Percentiles rank a stretch among this genome's conserved stretches.
Conservation (phyloP, 2,113 vertebrate species). For the Malurus melanocephalus region DNA sequence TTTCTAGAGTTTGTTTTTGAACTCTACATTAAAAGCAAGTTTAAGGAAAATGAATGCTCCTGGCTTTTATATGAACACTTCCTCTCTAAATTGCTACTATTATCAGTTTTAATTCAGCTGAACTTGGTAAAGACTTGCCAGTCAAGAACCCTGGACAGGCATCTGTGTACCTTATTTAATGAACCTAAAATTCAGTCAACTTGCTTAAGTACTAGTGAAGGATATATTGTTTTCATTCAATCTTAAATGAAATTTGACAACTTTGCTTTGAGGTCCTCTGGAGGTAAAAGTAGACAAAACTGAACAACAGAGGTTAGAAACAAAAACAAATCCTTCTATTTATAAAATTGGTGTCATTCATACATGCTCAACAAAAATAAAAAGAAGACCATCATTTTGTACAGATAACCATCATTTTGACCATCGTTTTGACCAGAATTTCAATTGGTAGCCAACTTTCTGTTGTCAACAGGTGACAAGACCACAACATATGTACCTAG, state of each 20-base stretch:
- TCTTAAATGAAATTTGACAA: not conserved
- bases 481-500: accelerated
- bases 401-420: not conserved
- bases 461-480: not conserved
- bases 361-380: accelerated
- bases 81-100: not conserved
- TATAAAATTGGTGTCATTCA: not conserved
- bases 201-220: not conserved
- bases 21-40: not conserved
- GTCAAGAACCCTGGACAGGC: not conserved
- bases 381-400: not conserved
- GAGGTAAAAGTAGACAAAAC: not conserved
- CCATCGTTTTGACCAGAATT: not conserved
- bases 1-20: not conserved
- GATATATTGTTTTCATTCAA: not conserved
- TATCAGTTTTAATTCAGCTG: not conserved
- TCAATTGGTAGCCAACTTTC: not conserved
- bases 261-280: not conserved
- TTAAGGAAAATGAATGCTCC: not conserved
- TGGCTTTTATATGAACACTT: not conserved
- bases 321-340: not conserved
- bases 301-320: not conserved
- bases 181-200: not conserved
- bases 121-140: not conserved
- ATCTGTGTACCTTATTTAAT: not conserved